phyloP scores from a whole-genome alignment of 2,113 vertebrate species.

The Mellivora capensis region DNA sequence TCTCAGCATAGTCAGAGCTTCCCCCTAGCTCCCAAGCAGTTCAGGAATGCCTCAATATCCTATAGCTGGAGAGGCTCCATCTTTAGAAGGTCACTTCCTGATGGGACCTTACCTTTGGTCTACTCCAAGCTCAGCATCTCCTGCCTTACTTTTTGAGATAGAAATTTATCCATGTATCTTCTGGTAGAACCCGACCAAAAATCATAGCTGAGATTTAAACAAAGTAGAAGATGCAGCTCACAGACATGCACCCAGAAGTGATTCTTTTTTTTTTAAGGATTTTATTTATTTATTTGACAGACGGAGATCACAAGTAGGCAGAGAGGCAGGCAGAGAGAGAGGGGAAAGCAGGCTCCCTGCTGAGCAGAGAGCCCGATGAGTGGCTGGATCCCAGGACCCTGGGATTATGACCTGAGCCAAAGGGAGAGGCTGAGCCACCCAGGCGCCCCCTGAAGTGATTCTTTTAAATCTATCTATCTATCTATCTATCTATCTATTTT shows the following conservation, averaged over 20 bases:
- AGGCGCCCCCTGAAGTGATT: background rate
- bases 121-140: background rate
- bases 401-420: too few species aligned
- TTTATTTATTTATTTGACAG: too few species aligned
- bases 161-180: background rate
- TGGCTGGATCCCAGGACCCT: too few species aligned
- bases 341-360: too few species aligned
- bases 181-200: background rate
- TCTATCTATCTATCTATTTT: background rate
- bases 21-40: background rate
- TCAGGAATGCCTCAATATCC: background rate
- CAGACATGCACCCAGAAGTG: background rate
- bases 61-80: background rate
- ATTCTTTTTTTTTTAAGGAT: background rate
- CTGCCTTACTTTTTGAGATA: background rate
- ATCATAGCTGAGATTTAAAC: background rate
- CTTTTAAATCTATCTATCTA: background rate
- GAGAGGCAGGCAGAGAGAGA: too few species aligned
- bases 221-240: background rate
- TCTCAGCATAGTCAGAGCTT: background rate
- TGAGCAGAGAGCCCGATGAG: too few species aligned
- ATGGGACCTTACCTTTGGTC: too few species aligned
- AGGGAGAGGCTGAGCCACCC: too few species aligned
- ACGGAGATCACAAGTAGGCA: too few species aligned
- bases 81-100: background rate